Percentiles rank a stretch among this genome's conserved stretches.
phyloP scores from a whole-genome alignment of 2,113 vertebrate genomes.

The Xenus cinereus region DNA sequence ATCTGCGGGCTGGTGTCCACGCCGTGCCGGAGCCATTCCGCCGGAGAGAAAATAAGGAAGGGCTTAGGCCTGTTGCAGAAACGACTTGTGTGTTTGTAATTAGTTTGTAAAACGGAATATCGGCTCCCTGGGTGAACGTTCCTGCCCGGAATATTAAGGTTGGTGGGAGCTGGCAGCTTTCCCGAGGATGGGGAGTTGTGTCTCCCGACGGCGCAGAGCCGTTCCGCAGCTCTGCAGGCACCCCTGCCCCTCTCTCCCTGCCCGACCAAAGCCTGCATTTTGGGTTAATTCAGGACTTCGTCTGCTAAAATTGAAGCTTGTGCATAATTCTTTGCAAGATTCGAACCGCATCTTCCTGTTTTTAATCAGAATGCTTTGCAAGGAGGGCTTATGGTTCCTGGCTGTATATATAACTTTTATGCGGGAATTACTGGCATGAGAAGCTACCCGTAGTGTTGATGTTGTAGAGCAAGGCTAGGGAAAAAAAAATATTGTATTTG shows the following conservation, averaged over 20 bases:
- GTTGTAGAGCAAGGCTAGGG: background rate
- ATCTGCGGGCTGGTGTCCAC: background rate
- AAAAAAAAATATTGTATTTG: rapidly evolving
- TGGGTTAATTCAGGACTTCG: background rate
- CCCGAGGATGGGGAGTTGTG: background rate
- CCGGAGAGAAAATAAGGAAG: background rate
- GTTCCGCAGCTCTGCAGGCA: background rate
- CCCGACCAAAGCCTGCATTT: background rate
- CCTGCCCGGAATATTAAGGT: background rate
- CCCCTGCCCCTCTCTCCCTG: background rate
- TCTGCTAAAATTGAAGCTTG: background rate
- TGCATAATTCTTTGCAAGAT: background rate
- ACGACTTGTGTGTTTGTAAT: background rate
- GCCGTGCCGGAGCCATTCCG: background rate
- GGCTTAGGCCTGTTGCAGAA: background rate
- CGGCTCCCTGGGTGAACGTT: background rate
- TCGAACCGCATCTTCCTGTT: background rate
- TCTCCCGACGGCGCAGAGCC: rapidly evolving
- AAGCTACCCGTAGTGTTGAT: rapidly evolving
- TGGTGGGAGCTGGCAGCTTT: background rate
- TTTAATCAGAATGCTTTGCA: background rate
- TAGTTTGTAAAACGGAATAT: background rate
- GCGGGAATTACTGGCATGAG: background rate
- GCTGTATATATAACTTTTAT: background rate
- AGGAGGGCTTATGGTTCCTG: background rate